Evolutionary conservation across 2,888 invertebrate genomes (phyloP).

Genomic region (Cataglyphis rosenhaueri): DNA sequence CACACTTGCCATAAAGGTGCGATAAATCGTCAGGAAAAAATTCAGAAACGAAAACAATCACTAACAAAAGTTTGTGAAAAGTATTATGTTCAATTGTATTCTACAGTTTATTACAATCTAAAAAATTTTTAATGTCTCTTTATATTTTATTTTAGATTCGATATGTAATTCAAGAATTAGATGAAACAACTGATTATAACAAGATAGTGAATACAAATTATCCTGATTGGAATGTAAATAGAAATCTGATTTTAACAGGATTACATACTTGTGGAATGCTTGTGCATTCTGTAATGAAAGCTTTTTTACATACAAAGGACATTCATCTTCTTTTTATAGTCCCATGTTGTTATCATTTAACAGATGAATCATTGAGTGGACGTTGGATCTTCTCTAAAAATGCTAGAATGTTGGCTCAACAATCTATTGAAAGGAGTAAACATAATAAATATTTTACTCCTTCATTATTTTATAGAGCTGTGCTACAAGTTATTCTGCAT

Average conservation of each 20-base stretch:
- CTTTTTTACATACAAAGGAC: conserved; percentile 88
- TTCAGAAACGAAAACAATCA: conserved; percentile 25
- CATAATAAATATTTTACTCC: conserved; percentile 88
- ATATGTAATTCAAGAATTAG: conserved; percentile 77
- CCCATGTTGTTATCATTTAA: conserved; percentile 96
- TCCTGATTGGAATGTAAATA: conserved; percentile 68
- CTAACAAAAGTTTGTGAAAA: conserved; percentile 68
- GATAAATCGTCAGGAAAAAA: conserved; percentile 83
- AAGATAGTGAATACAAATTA: conserved; percentile 75
- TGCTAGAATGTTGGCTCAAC: conserved; percentile 94
- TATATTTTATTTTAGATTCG: conserved; percentile 74
- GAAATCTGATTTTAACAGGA: conserved; percentile 87
- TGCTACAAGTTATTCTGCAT: conserved; percentile 88
- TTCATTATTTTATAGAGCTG: conserved; percentile 91
- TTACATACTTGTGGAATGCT: conserved; percentile 96
- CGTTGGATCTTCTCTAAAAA: conserved; percentile 85
- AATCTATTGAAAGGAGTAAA: conserved; percentile 91
- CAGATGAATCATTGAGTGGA: conserved; percentile 86
- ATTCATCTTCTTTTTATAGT: conserved; percentile 91
- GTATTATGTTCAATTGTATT: conserved; percentile 28
- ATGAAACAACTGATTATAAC: conserved; percentile 78
- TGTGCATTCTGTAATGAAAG: conserved; percentile 90
- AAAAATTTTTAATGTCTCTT: conserved; percentile 2
- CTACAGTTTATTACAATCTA: background rate
- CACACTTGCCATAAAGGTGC: conserved; percentile 90